Base-by-base conservation (phyloP, 2,888 invertebrate genomes). In the Zeuzera pyrina region DNA sequence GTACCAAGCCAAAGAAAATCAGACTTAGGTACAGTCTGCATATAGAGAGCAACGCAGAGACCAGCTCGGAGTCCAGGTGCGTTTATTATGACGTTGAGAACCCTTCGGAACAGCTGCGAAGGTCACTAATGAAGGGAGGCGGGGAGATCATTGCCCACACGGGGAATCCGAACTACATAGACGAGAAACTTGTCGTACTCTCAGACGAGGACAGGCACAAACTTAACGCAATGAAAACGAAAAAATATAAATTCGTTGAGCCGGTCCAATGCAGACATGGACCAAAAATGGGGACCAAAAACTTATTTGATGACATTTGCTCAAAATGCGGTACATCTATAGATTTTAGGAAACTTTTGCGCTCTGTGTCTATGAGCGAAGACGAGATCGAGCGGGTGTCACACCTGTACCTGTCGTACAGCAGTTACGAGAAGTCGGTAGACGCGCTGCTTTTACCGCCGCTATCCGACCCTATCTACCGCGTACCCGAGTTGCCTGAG, bases 11-110 rank as follows among this genome's bases (percentile, higher is more conserved):
- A 59, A 76, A 70, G 60, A 76, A 70, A 56, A 78, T 83, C 29
- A 65, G 74, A 12, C 60, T 83, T 38, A 53, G 64, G 39, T 83
- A 83, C 56, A 72, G 73, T 39, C 57, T 83, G 26, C 67, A 70
- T 37, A 76, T 79, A 31, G 78, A 79, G 44, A 77, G 68, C 53
- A 71, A 69, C 34, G 61, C 68, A 28, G 61, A 61, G 40, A 71
- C 68, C 30, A 69, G 54, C 34, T 62, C 77, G 1, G 76, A 77
- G 41, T 71, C 77, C 10, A 68, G 65, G 38, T 70, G 70, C 42
- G 57, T 81, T 3, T 77, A 70, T 47, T 81, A 78, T 71, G 81
- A 81, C 52, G 65, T 81, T 27, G 62, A 67, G 43, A 78, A 70
- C 40, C 83, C 83, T 1, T 52, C 76, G 29, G 69, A 76, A 46